Conservation (phyloP, 2,888 invertebrate species). For the Dolichomitus sp. region DNA sequence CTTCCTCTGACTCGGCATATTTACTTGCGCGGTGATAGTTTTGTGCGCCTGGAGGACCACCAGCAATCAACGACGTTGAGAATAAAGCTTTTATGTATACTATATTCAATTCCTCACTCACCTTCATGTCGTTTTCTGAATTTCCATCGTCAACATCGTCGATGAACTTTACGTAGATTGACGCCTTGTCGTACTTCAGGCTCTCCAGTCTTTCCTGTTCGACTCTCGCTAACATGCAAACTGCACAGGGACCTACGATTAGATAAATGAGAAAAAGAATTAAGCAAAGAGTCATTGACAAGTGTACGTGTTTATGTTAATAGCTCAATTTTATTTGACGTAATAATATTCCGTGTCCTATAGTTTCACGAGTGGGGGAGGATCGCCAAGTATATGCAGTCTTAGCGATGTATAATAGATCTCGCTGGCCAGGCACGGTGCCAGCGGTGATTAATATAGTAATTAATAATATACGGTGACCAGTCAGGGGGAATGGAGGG, state of each 20-base stretch:
- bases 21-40: slow-evolving; percentile 23
- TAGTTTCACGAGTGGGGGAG: slow-evolving; percentile 9
- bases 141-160: slow-evolving; percentile 81
- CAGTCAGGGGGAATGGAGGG: slow-evolving; percentile 65
- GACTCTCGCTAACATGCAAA: slow-evolving; percentile 80
- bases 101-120: slow-evolving; percentile 56
- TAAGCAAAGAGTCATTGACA: not conserved
- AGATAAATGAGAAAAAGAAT: slow-evolving; percentile 40
- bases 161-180: slow-evolving; percentile 82
- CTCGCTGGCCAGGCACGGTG: slow-evolving; percentile 74
- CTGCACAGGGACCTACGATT: slow-evolving; percentile 78
- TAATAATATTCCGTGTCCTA: not conserved
- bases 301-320: not conserved
- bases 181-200: slow-evolving; percentile 83
- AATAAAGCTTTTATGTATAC: not conserved
- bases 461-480: slow-evolving; percentile 86
- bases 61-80: not conserved
- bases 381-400: slow-evolving; percentile 61
- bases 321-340: not conserved
- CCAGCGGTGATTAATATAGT: slow-evolving; percentile 85
- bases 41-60: slow-evolving; percentile 1
- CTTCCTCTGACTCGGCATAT: slow-evolving; percentile 72
- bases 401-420: slow-evolving; percentile 85
- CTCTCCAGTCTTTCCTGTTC: slow-evolving; percentile 82
- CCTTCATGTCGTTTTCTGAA: slow-evolving; percentile 75